Conservation (phyloP, 2,888 invertebrate species). For the Lepidocyrtinus sp. region DNA sequence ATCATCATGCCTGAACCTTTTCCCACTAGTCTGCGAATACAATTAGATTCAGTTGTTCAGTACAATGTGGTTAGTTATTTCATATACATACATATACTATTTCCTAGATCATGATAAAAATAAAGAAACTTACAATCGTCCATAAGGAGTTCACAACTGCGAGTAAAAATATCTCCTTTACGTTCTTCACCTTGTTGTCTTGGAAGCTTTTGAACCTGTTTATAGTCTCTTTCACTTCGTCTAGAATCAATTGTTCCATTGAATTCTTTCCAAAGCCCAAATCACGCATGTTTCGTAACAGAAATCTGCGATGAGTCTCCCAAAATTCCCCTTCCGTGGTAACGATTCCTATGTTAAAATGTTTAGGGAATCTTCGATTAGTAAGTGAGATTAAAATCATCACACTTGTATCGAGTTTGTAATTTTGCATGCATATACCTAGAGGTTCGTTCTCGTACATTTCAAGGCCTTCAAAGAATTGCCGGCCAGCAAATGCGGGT, state of each 20-base stretch:
- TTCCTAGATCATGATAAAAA: no score
- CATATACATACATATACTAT: no score
- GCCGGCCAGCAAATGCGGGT: conserved; percentile 24
- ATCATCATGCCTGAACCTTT: conserved; percentile 55
- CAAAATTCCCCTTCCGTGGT: conserved; percentile 38
- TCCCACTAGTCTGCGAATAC: no score
- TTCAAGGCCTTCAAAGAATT: conserved; percentile 44
- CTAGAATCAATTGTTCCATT: conserved; percentile 55
- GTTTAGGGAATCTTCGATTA: no score
- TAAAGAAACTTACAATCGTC: conserved; percentile 55
- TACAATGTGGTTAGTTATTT: no score
- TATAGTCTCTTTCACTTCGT: conserved; percentile 57
- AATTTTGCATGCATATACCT: no score
- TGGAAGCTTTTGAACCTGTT: conserved; percentile 37
- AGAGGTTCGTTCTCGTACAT: conserved; percentile 43
- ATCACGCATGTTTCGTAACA: conserved; percentile 35
- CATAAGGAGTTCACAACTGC: conserved; percentile 60
- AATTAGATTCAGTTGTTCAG: no score
- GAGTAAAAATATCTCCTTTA: conserved; percentile 47
- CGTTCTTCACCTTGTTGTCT: conserved; percentile 37
- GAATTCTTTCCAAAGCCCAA: conserved; percentile 40
- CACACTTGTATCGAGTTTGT: no score
- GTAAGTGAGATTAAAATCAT: no score
- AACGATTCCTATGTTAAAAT: conserved; percentile 27
- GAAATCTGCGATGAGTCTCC: conserved; percentile 43